Evolutionary conservation across 2,888 invertebrate genomes (phyloP), one percentile per base, ranked within the genome.

Genomic region (Tuta absoluta): DNA sequence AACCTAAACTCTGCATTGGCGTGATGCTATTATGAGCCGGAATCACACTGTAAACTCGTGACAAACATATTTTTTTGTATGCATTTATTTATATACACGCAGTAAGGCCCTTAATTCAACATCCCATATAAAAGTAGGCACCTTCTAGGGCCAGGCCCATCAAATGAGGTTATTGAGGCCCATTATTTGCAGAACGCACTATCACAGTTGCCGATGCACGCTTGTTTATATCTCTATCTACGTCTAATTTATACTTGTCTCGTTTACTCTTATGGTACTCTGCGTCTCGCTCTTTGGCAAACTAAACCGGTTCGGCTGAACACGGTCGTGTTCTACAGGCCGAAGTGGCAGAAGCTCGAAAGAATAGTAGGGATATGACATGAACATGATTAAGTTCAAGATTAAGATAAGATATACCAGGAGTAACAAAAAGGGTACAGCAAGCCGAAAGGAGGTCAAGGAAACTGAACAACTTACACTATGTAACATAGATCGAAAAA

Each of bases 171-270:
- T 45, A 45, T 45, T 23, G 51, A 53, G 23, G 14, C 51, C 51
- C 51, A 53, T 51, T 51, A 62, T 59, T 59, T 48, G 60, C 63
- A 63, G 61, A 65, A 64, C 62, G 68, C 68, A 66, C 69, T 69
- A 68, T 64, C 62, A 51, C 51, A 53, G 51, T 23, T 53, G 23
- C 51, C 51, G 24, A 24, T 53, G 51, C 66, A 62, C 69, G 69
- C 67, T 74, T 83, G 81, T 83, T 84, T 84, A 75, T 83, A 80
- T 78, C 77, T 82, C 82, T 76, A 79, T 79, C 79, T 82, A 76
- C 73, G 69, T 72, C 73, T 71, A 69, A 67, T 65, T 5, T 71
- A 75, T 67, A 49, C 67, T 68, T 65, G 62, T 82, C 84, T 73
- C 80, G 68, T 70, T 84, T 67, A 51, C 71, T 71, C 80, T 58